Evolutionary conservation across 35 echinoderm and acorn worm genomes (phyloP).

Genomic region (Ophioderma brevispina): DNA sequence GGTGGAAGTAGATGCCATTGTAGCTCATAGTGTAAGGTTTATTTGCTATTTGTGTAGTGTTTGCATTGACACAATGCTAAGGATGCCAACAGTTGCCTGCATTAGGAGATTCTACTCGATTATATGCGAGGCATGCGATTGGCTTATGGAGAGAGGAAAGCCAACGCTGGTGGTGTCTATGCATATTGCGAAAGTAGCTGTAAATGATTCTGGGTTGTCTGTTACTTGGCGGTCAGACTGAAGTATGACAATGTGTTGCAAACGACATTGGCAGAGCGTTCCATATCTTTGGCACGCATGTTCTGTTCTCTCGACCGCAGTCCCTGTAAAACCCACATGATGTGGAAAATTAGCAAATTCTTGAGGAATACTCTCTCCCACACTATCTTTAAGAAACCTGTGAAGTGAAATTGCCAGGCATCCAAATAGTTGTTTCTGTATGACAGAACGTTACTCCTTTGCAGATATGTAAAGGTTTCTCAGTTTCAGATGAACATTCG

Average conservation of each 20-base stretch:
- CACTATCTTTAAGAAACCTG: background rate
- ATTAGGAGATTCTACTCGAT: background rate
- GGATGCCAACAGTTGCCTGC: conserved; percentile 10
- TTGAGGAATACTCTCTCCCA: background rate
- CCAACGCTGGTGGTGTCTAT: no score
- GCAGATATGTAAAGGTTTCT: no score
- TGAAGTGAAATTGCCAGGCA: no score
- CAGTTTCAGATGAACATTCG: no score
- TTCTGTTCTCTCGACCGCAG: background rate
- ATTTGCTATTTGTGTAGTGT: conserved; percentile 8
- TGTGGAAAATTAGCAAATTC: background rate
- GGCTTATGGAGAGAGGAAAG: background rate
- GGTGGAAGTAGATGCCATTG: conserved; percentile 45
- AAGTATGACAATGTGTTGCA: no score
- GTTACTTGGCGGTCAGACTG: no score
- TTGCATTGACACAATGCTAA: conserved; percentile 30
- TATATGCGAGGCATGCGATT: background rate
- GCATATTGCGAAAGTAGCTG: no score
- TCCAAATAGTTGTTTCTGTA: no score
- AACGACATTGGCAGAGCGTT: no score
- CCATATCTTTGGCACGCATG: no score
- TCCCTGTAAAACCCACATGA: background rate
- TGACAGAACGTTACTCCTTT: no score
- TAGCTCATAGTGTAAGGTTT: conserved; percentile 5
- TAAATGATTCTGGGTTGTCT: no score